Evolutionary conservation across 2,113 vertebrate genomes (phyloP), one percentile per base, ranked within the genome.

Genomic region (Vulpes vulpes): DNA sequence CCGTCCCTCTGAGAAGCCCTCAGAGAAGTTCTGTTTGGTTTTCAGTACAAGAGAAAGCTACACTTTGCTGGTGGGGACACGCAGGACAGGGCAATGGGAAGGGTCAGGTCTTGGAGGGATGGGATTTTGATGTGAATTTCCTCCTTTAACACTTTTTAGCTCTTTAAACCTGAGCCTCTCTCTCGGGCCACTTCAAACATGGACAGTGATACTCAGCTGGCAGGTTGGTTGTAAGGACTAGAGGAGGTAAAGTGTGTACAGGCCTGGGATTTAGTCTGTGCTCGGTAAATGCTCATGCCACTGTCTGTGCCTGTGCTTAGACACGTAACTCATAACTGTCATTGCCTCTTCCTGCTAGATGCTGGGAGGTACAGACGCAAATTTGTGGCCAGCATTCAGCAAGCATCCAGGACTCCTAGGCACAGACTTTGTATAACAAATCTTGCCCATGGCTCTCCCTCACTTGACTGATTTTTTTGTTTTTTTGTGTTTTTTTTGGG

Each of bases 41-140:
- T 95, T 65, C 19, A 16, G 11, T 20, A 2, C 0, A 1, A 67
- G 74, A 32, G 25, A 74, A 35, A 64, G 32, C 14, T 59, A 3
- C 27, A 1, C 17, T 14, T 65, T 23, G 32, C 25, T 25, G 12
- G 35, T 15, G 2, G 60, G 84, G 53, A 8, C 0, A 1, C 4
- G 51, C 17, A 23, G 30, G 11, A 0, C 4, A 22, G 30, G 4
- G 60, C 2, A 0, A 0, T 20, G 35, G 76, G 27, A 35, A 60
- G 23, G 6, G 8, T 22, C 17, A 11, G 43, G 23, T 53, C 17
- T 15, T 11, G 82, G 38, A 15, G 11, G n/a, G 25, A 1, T 23
- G 25, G 3, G 38, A 71, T 38, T 20, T 32, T 35, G 38, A 4
- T 15, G 10, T 27, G 90, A 67, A 8, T 30, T 62, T 49, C 19